A percentile compares a stretch with the other conserved stretches of the same genome.
These are phyloP conservation scores for Hiodon tergisus DNA, from an alignment of 2,113 vertebrate genomes.

Conservation along the genomic window DNA sequence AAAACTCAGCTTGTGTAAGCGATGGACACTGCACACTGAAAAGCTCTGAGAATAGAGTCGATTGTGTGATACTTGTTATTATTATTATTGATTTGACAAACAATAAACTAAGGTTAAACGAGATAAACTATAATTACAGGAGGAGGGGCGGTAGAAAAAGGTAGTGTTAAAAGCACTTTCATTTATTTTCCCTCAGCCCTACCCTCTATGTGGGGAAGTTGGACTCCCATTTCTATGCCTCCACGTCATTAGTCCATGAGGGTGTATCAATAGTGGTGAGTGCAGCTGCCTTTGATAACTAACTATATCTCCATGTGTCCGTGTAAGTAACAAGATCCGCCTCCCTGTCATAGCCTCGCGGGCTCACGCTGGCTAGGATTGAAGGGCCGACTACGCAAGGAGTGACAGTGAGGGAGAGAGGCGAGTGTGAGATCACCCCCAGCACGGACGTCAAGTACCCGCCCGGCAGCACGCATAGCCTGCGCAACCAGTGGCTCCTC, in stretches of 20 bases:
- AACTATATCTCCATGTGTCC: neutral
- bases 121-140: neutral
- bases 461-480: slow-evolving; percentile 68
- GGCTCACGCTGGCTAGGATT: slow-evolving; percentile 73
- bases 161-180: neutral
- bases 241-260: slow-evolving; percentile 80
- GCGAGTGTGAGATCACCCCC: slow-evolving; percentile 83
- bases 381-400: slow-evolving; percentile 81
- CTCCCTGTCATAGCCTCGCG: slow-evolving; percentile 70
- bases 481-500: slow-evolving; percentile 86
- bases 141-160: neutral
- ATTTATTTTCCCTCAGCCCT: slow-evolving; percentile 58
- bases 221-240: slow-evolving; percentile 79
- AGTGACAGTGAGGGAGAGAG: slow-evolving; percentile 76
- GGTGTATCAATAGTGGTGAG: slow-evolving; percentile 76
- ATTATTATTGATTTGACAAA: too few relatives aligned
- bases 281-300: slow-evolving; percentile 50
- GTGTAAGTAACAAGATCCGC: neutral
- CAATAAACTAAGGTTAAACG: too few relatives aligned
- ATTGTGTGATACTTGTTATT: neutral
- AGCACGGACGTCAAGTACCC: slow-evolving; percentile 87
- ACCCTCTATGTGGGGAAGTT: slow-evolving; percentile 88
- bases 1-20: slow-evolving; percentile 84
- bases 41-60: too few relatives aligned
- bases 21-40: neutral